Base-by-base conservation (phyloP, 2,113 vertebrate genomes). In the Miniopterus natalensis region DNA sequence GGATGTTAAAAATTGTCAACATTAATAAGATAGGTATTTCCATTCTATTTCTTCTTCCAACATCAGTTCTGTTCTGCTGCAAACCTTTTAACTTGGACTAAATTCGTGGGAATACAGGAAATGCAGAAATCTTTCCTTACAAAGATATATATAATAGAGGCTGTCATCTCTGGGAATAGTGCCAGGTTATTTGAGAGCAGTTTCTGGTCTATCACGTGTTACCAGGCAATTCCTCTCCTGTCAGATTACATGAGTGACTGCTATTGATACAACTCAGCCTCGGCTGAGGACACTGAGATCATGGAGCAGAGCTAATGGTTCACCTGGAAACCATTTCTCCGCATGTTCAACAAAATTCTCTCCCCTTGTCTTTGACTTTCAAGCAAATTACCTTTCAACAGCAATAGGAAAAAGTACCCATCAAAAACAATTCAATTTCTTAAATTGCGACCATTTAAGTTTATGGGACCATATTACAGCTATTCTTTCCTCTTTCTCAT, bases 321-420 rank as follows among this genome's bases (percentile, higher is more conserved):
- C 95, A 86, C 90, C 25, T 40, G 70, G 90, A 97, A 93, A 15
- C 20, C 18, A 83, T 96, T 98, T 93, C 51, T 31, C 21, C n/a
- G 4, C n/a, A 36, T 57, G n/a, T 95, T 96, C 81, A 96, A 75
- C 63, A 97, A 94, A 94, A 89, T 85, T 89, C 47, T 88, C 84
- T 96, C 63, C 77, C 95, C 88, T 97, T 74, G 95, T 86, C 29
- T 96, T 23, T 96, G 92, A 70, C 85, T 98, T 95, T 83, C 79
- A 92, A 75, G 92, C 86, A 88, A 93, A 95, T 96, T 94, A 36
- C 25, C 89, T 95, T 63, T 88, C 92, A 97, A 70, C 51, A 93
- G 78, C 20, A 17, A 70, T 53, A 77, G 65, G 57, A 59, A 92
- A 92, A 91, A 88, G 55, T 31, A 63, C 61, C 55, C 55, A 86